Base-by-base conservation (phyloP, 2,888 invertebrate species). In the Rhogogaster chlorosoma region DNA sequence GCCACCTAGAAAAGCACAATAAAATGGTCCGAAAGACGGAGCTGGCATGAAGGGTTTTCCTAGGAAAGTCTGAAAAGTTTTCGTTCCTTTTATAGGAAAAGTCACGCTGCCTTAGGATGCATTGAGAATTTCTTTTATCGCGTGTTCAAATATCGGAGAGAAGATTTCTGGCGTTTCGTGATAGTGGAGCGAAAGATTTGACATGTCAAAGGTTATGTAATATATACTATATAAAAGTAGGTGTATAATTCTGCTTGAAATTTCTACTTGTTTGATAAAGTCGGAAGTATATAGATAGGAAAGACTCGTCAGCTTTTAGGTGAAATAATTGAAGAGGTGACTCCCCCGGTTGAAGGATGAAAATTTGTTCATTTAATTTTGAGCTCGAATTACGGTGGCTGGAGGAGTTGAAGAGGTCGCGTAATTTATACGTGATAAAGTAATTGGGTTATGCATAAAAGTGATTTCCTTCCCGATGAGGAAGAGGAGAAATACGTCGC, bases 401-500 rank as follows among this genome's bases (percentile, higher is more conserved):
- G 77, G 26, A 77, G 53, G 77, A 53, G 77, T 77, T 53, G 77
- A 45, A 77, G 77, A 77, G 53, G 53, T 77, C 49, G 53, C 77
- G 49, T 77, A 77, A 53, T 77, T 77, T 77, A 77, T 45, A 77
- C 77, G 53, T 77, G 53, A 77, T 49, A 32, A 49, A 15, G 49
- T 77, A 77, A 77, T 77, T 77, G 49, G 77, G 45, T 77, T 77
- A 53, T 53, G 77, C 26, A 53, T 53, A 77, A 77, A 77, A 53
- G 26, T 77, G 77, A 77, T 77, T 77, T 53, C 38, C 77, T 49
- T 42, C 3, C 73, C 49, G 26, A 6, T 29, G 26, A 49, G 53
- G 12, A 18, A 38, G 77, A 29, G 29, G 29, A 22, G 26, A n/a
- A 36, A 77, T 49, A 67, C 67, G 67, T 67, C 67, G 29, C 75